Evolutionary conservation across 2,797 vertebrate genomes (phyloP).

Genomic region (Poeciliopsis gracilis): DNA sequence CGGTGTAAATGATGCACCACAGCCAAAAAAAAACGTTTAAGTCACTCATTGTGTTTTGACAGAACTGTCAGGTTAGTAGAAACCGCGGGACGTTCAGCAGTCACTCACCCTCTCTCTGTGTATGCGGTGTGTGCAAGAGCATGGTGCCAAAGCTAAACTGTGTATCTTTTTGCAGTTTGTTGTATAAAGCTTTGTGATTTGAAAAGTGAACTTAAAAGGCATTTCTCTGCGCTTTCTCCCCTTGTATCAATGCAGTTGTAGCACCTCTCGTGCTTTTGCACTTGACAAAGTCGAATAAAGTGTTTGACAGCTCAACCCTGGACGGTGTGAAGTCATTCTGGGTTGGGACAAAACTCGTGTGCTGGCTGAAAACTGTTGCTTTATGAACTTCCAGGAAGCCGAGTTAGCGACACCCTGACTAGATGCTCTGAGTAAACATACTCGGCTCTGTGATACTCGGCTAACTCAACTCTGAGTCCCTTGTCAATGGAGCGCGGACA

Average conservation of each 20-base stretch:
- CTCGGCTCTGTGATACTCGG: no score
- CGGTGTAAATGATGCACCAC: conserved; percentile 39
- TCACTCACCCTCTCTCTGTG: background rate
- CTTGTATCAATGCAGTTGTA: conserved; percentile 69
- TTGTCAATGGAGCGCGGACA: no score
- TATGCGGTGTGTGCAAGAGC: conserved; percentile 12
- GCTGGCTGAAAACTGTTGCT: background rate
- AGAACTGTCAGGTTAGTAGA: conserved; percentile 1
- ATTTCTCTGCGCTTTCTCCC: conserved; percentile 29
- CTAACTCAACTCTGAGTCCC: no score
- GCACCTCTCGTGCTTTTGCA: conserved; percentile 84
- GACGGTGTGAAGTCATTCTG: background rate
- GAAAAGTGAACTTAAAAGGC: conserved; percentile 30
- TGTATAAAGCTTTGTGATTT: conserved; percentile 33
- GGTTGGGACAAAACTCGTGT: background rate
- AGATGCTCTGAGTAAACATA: no score
- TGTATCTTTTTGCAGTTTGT: conserved; percentile 27
- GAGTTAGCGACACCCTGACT: no score
- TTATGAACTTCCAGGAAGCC: background rate
- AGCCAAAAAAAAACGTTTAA: conserved; percentile 56
- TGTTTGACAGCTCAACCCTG: conserved; percentile 78
- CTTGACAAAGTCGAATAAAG: conserved; percentile 87
- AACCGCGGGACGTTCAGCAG: conserved; percentile 19
- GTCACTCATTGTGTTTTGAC: conserved; percentile 21
- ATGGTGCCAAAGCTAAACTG: conserved; percentile 49